Evolutionary conservation across 1,140 invertebrate genomes (phyloP).

Genomic region (Drosophila suzukii): DNA sequence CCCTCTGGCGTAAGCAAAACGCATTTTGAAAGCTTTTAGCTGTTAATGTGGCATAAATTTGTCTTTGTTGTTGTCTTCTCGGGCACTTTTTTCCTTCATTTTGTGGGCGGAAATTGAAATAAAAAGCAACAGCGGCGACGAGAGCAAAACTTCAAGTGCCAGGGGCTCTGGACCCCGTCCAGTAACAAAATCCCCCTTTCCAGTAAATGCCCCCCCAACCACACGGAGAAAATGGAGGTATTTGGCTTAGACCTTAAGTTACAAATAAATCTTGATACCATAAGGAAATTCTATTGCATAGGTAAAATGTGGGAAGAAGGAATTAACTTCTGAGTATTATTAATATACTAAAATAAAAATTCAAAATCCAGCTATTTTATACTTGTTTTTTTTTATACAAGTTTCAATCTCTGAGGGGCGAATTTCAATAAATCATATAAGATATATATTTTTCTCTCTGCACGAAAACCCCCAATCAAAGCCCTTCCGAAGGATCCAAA

Average conservation of each 20-base stretch:
- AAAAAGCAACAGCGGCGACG: slow-evolving; percentile 53
- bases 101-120: slow-evolving; percentile 79
- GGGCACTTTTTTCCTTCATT: slow-evolving; percentile 20
- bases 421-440: too few relatives aligned
- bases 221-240: background rate
- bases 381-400: too few relatives aligned
- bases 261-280: background rate
- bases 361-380: too few relatives aligned
- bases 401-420: too few relatives aligned
- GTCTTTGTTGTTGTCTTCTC: slow-evolving; percentile 68
- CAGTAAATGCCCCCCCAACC: background rate
- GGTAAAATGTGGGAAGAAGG: too few relatives aligned
- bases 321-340: too few relatives aligned
- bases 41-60: slow-evolving; percentile 83
- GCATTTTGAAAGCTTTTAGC: slow-evolving; percentile 83
- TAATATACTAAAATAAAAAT: too few relatives aligned
- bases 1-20: slow-evolving; percentile 67
- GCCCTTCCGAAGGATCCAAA: background rate
- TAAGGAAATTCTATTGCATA: too few relatives aligned
- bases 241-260: background rate
- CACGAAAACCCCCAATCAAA: background rate
- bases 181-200: background rate
- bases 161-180: slow-evolving; percentile 43
- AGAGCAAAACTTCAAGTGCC: slow-evolving; percentile 62
- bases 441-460: background rate